Evolutionary conservation across 2,113 vertebrate genomes (phyloP).

Genomic region (Thymallus thymallus): DNA sequence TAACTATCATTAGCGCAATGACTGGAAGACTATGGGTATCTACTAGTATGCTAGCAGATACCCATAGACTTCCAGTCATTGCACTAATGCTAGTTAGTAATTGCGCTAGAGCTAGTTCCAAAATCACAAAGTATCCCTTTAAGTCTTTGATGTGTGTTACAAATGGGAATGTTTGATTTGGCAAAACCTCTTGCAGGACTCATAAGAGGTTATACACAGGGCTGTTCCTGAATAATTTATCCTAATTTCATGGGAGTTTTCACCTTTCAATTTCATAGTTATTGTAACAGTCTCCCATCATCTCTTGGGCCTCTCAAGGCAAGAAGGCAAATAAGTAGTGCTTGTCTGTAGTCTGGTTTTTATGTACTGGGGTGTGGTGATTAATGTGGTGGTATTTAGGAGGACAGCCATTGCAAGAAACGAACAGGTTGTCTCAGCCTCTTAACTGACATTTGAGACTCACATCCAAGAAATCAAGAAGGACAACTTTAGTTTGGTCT

Average conservation of each 20-base stretch:
- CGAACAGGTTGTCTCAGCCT: not conserved
- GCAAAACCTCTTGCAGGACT: not conserved
- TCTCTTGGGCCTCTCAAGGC: not conserved
- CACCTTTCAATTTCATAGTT: not conserved
- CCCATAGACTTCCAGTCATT: no score
- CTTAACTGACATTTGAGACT: no score
- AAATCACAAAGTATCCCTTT: no score
- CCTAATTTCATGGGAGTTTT: not conserved
- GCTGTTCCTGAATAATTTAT: not conserved
- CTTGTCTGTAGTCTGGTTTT: slow-evolving; percentile 19
- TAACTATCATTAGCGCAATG: no score
- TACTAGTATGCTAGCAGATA: no score
- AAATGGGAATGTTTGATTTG: not conserved
- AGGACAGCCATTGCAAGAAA: slow-evolving; percentile 21
- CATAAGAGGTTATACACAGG: not conserved
- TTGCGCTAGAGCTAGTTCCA: no score
- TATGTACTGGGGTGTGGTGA: slow-evolving; percentile 15
- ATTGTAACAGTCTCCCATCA: not conserved
- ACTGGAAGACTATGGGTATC: no score
- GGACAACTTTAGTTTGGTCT: slow-evolving; percentile 27
- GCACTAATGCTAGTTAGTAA: no score
- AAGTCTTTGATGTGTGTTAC: slow-evolving; percentile 10
- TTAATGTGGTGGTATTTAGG: slow-evolving; percentile 14
- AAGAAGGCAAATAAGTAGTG: not conserved
- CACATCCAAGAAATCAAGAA: not conserved